Evolutionary conservation across 2,888 invertebrate species (phyloP), one percentile per base, ranked within the genome.

Genomic region (Endomychus coccineus): DNA sequence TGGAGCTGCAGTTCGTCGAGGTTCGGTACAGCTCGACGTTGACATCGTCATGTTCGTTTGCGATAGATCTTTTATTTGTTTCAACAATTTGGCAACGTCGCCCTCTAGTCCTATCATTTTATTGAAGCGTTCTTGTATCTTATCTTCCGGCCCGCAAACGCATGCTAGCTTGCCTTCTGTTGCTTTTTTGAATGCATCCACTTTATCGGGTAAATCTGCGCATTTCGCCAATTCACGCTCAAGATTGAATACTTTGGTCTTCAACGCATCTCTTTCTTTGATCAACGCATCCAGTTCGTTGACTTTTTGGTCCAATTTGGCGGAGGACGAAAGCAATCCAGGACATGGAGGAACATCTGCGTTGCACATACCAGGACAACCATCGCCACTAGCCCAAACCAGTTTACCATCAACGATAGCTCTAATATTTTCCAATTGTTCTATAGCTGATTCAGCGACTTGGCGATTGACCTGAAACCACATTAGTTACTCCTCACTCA

Each of bases 401-500:
- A 13, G 9, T 15, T 22, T n/a, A 43, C 59, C 62, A 24, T 52
- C 44, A 7, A 49, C 50, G n/a, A 59, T 52, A 23, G 42, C 46
- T 43, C 55, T 49, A 22, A 58, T 55, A 29, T 47, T 52, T 41
- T 63, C 62, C 29, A 64, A 45, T 40, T 62, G 52, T 40, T 58
- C 54, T 27, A 64, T 48, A 2, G 64, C 61, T 7, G 39, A 45
- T 12, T 35, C 39, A 2, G 54, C 51, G 16, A 55, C 27, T 34
- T 42, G 46, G 39, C 56, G 48, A 36, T 45, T 45, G 13, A 52
- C 55, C 56, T 61, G 39, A 27, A 49, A 48, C 21, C 6, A 19
- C n/a, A 15, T n/a, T n/a, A n/a, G n/a, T n/a, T n/a, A n/a, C n/a
- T n/a, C n/a, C n/a, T n/a, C n/a, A n/a, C n/a, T n/a, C n/a, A n/a